Evolutionary conservation across 2,797 vertebrate genomes (phyloP).

Genomic region (Hydrolagus colliei): DNA sequence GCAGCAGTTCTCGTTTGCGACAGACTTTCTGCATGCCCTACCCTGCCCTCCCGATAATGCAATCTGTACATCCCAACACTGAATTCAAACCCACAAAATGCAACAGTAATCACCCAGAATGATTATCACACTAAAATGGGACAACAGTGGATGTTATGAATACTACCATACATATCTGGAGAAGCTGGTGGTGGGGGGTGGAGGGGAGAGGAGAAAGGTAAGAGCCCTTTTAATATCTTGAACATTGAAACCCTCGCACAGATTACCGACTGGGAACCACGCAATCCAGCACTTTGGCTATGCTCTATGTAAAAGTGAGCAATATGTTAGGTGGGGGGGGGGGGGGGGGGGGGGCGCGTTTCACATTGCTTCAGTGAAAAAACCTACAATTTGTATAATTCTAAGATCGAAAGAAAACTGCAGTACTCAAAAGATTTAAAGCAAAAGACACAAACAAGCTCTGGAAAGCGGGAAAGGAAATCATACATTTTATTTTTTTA

Average conservation of each 20-base stretch:
- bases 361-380: not conserved
- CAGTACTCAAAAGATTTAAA: slow-evolving; percentile 8
- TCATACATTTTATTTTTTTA: not conserved
- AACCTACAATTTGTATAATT: too few relatives aligned
- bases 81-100: not conserved
- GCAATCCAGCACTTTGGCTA: not conserved
- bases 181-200: too few relatives aligned
- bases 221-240: not conserved
- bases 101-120: not conserved
- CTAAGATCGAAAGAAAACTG: not conserved
- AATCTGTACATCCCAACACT: too few relatives aligned
- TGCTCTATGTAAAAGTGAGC: not conserved
- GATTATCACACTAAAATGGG: not conserved
- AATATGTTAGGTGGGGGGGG: not conserved
- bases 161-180: not conserved
- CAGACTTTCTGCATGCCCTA: not conserved
- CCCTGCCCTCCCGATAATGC: not conserved
- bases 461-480: not conserved
- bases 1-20: not conserved
- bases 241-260: too few relatives aligned
- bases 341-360: too few relatives aligned
- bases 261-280: too few relatives aligned
- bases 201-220: not conserved
- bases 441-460: not conserved
- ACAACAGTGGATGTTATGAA: not conserved